These are phyloP conservation scores for Psittacus erithacus DNA, from an alignment of 2,113 vertebrate genomes.

Conservation along the genomic window DNA sequence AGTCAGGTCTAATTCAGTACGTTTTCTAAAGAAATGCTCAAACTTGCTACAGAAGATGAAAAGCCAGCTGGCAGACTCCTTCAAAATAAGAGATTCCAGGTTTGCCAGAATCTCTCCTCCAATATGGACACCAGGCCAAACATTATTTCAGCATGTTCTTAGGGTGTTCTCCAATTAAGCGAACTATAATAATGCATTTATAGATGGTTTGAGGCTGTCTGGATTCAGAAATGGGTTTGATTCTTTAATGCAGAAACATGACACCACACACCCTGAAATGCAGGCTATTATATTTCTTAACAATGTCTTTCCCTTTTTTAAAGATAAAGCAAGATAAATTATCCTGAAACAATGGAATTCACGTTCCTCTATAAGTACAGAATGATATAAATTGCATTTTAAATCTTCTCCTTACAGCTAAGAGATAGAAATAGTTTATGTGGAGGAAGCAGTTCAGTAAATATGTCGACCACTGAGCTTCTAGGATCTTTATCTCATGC, in stretches of 20 bases:
- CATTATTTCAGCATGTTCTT: neutral
- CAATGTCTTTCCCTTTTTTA: neutral
- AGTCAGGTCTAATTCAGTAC: neutral
- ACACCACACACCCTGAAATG: neutral
- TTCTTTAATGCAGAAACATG: neutral
- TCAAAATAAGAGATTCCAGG: neutral
- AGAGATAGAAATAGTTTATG: neutral
- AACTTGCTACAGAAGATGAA: neutral
- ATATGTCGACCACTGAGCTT: neutral
- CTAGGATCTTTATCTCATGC: neutral
- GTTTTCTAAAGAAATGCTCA: neutral
- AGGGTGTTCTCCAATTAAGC: neutral
- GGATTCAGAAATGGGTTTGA: neutral
- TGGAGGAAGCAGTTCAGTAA: neutral
- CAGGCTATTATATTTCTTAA: neutral
- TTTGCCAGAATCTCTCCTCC: conserved; percentile 4
- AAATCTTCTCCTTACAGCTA: neutral
- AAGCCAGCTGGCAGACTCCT: neutral
- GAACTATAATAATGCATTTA: neutral
- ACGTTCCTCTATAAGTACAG: neutral
- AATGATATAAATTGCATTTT: neutral
- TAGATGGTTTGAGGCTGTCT: neutral
- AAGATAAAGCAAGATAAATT: neutral
- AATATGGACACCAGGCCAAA: neutral
- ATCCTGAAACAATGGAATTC: neutral